A percentile compares a stretch with the other conserved stretches of the same genome.
These are phyloP conservation scores for Anoplolepis gracilipes DNA, from an alignment of 1,140 invertebrate genomes.

Conservation along the genomic window DNA sequence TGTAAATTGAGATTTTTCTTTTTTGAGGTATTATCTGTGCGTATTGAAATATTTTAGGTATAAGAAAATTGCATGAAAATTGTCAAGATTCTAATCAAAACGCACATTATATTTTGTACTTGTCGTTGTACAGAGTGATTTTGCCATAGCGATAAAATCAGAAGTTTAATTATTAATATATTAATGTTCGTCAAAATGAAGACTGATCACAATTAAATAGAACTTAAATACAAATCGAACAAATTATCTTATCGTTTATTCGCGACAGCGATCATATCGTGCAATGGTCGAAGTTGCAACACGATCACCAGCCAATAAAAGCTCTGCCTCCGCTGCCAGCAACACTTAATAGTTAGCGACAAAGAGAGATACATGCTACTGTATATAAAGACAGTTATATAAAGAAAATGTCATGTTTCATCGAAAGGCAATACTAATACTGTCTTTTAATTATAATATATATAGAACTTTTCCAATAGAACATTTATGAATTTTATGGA, in stretches of 20 bases:
- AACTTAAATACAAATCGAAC: constrained; percentile 44
- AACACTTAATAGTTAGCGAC: constrained; percentile 34
- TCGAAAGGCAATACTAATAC: constrained; percentile 57
- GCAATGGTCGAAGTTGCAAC: constrained; percentile 30
- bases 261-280: constrained; percentile 32
- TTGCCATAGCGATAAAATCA: constrained; percentile 10
- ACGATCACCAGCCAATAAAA: constrained; percentile 36
- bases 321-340: not conserved
- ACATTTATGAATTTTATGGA: constrained; percentile 64
- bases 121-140: not conserved
- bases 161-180: not conserved
- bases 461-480: constrained; percentile 36
- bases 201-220: constrained; percentile 64
- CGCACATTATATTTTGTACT: constrained; percentile 56
- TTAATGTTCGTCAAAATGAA: constrained; percentile 50
- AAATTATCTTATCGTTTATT: constrained; percentile 27
- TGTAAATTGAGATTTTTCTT: constrained; percentile 1
- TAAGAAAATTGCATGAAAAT: not conserved
- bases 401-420: constrained; percentile 22
- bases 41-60: not conserved
- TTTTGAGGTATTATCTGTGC: constrained; percentile 1
- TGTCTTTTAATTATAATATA: constrained; percentile 36
- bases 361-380: not conserved
- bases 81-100: not conserved
- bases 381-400: constrained; percentile 14